Evolutionary conservation across 1,140 invertebrate genomes (phyloP).

Genomic region (Geopemphigus sp.): DNA sequence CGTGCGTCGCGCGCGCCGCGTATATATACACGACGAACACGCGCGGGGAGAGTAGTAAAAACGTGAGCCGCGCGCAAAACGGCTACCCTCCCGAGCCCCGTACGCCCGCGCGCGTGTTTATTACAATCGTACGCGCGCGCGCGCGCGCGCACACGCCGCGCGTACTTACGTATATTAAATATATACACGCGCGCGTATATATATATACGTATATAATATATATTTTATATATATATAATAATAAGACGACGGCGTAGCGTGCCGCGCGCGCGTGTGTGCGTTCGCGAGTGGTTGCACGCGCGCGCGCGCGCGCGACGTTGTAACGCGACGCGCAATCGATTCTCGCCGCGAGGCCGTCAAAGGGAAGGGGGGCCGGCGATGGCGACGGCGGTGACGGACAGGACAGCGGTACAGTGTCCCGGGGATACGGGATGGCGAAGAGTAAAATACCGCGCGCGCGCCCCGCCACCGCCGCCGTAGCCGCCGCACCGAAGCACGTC

Average conservation of each 20-base stretch:
- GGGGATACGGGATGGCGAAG: not conserved
- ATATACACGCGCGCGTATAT: not conserved
- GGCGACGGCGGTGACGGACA: not conserved
- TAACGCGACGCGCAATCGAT: slow-evolving; percentile 42
- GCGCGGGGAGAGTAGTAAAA: not conserved
- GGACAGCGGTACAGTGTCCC: not conserved
- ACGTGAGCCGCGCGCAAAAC: slow-evolving; percentile 15
- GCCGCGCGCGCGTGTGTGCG: not conserved
- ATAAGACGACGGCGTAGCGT: not conserved
- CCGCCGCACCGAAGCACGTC: not conserved
- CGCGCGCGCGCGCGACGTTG: slow-evolving; percentile 4
- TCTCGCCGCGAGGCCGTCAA: not conserved
- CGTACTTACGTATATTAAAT: too few relatives aligned
- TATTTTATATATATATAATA: not conserved
- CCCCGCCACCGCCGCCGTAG: too few relatives aligned
- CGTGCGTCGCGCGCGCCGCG: slow-evolving; percentile 13
- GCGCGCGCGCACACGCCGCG: not conserved
- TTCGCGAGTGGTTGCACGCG: not conserved
- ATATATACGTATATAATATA: too few relatives aligned
- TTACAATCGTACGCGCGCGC: too few relatives aligned
- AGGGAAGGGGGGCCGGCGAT: not conserved
- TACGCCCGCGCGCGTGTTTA: not conserved
- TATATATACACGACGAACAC: not conserved
- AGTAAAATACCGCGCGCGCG: too few relatives aligned
- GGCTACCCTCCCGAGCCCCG: not conserved